phyloP scores from a whole-genome alignment of 2,888 invertebrate species.

The Allygus modestus region DNA sequence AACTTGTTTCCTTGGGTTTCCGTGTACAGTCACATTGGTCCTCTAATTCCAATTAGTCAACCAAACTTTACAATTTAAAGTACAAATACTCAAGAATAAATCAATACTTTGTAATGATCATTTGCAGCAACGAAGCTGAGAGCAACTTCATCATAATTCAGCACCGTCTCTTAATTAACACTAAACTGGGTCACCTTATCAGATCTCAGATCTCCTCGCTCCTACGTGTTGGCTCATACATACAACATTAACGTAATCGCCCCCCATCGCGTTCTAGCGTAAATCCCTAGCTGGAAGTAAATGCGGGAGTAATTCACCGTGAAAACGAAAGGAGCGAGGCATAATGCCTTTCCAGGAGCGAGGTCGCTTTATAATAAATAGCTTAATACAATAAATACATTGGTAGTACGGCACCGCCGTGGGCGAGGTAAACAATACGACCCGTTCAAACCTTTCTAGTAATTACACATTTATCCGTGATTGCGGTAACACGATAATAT shows the following conservation, averaged over 20 bases:
- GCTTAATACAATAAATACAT: conserved; percentile 42
- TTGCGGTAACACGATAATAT: not conserved
- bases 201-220: not conserved
- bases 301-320: conserved; percentile 47
- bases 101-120: not conserved
- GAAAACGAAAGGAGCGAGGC: conserved; percentile 5
- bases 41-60: no score
- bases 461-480: not conserved
- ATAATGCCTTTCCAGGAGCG: conserved; percentile 1
- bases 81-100: no score
- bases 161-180: conserved; percentile 14
- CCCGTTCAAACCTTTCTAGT: conserved; percentile 4
- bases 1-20: no score
- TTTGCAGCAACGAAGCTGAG: not conserved
- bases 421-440: conserved; percentile 26
- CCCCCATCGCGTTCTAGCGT: not conserved
- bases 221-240: not conserved
- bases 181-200: conserved; percentile 37
- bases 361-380: conserved; percentile 21
- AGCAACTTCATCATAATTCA: conserved; percentile 17
- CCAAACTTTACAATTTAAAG: no score
- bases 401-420: not conserved
- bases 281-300: not conserved
- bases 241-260: not conserved
- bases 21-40: no score